Evolutionary conservation across 1,140 invertebrate species (phyloP), one percentile per base, ranked within the genome.

Genomic region (Campoletis sonorensis): DNA sequence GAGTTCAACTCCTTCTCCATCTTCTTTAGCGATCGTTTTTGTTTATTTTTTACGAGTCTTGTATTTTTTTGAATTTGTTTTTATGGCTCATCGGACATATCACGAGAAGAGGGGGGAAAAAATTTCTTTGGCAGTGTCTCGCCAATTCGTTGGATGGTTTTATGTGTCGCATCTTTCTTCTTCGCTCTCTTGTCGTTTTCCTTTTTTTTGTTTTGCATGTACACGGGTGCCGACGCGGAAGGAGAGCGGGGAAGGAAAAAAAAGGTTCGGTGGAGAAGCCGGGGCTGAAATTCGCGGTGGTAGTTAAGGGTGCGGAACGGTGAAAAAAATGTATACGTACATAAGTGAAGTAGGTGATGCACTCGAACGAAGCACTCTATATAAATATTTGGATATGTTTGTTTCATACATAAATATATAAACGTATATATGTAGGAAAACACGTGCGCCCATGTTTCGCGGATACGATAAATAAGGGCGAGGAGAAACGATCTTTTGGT

Each of bases 391-490:
- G 40, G 8, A 49, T 49, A 15, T 73, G 71, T 26, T 10, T 45
- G n/a, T 13, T 21, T 1, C 26, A 68, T 30, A 68, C 40, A 45
- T 23, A 26, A 18, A 73, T 26, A 51, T 51, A 23, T 51, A 51
- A 26, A 51, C 21, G n/a, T n/a, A n/a, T 21, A 26, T 51, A 30
- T 26, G 10, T 58, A 58, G 10, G 49, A 11, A 75, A 75, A 75
- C 72, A 75, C 49, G 72, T 75, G 72, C 72, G 72, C 23, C 18
- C 37, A 26, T 7, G 15, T 72, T 72, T 78, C 71, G 45, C 67
- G 81, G 58, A 80, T 61, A 82, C 54, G 72, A 76, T 77, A 82
- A 77, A 80, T 81, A 80, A 71, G 73, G 49, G 49, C 71, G 40
- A 45, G 21, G 61, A 67, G 21, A 27, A 67, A 27, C 13, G 61